Evolutionary conservation across 1,140 invertebrate genomes (phyloP), one percentile per base, ranked within the genome.

Genomic region (Leptonema lineaticorne): DNA sequence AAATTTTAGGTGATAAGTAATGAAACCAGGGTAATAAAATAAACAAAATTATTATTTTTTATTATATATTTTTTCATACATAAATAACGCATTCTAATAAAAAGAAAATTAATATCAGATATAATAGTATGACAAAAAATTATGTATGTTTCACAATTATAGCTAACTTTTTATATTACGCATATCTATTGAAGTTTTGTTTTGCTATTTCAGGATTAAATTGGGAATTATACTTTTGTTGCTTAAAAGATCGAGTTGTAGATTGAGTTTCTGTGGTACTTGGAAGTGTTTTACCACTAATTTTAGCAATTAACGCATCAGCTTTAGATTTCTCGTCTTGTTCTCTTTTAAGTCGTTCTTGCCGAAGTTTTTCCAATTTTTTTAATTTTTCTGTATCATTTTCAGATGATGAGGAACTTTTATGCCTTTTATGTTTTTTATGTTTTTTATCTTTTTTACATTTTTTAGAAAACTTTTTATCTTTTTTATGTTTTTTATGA

Each of bases 171-270:
- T n/a, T n/a, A n/a, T n/a, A n/a, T n/a, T n/a, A n/a, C n/a, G n/a
- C n/a, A 41, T 62, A 64, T 76, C 75, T 83, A 74, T 78, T 80
- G 76, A 81, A 87, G 83, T 93, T 93, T 82, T 94, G 91, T 75
- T 89, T 86, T 22, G 92, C 92, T 29, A 94, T 78, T 80, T 92
- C 87, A 57, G 95, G 95, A 82, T 95, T 96, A 78, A 93, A 97
- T 80, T 96, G 94, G 6, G 92, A 94, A 84, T 95, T 95, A 77
- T 97, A 97, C 81, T 90, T 91, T 74, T 90, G 88, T 74, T 84
- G 83, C 2, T 87, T 33, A 24, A 29, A n/a, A 30, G 28, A 14
- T 7, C n/a, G 14, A 18, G 46, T 48, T 37, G 29, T 33, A 16
- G n/a, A 1, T 20, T 2, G 1, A 18, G 74, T 63, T 1, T 26